These are phyloP conservation scores for Crypturellus undulatus DNA, from an alignment of 2,113 vertebrate genomes.

Conservation along the genomic window DNA sequence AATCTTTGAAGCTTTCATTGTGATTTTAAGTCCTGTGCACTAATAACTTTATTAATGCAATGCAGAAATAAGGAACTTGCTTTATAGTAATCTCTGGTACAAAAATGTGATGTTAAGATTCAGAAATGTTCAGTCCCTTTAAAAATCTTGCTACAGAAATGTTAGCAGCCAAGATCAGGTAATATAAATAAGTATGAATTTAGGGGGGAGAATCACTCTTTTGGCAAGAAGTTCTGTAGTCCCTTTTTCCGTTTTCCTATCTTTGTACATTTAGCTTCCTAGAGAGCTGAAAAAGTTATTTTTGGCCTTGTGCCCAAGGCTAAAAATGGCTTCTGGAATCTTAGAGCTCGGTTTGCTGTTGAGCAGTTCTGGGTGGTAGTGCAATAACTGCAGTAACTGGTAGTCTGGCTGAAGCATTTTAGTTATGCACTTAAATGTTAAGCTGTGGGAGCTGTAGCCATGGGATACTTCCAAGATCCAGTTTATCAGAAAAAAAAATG, in stretches of 20 bases:
- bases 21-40: conserved; percentile 2
- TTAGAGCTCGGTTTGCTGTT: conserved; percentile 38
- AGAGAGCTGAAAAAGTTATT: conserved; percentile 36
- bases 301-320: conserved; percentile 27
- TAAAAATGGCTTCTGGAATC: conserved; percentile 71
- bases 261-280: conserved; percentile 36
- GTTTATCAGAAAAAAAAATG: conserved; percentile 45
- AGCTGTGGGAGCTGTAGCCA: conserved; percentile 2
- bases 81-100: conserved; percentile 26
- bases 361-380: background rate
- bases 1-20: background rate
- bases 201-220: background rate
- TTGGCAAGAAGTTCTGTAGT: background rate
- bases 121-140: background rate
- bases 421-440: conserved; percentile 32
- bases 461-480: background rate
- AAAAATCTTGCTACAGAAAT: background rate
- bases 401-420: conserved; percentile 34
- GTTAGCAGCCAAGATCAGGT: background rate
- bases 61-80: background rate
- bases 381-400: conserved; percentile 13
- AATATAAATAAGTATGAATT: background rate
- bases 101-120: background rate
- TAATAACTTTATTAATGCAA: conserved; percentile 25
- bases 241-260: conserved; percentile 18